A percentile compares a stretch with the other conserved stretches of the same genome.
These are phyloP conservation scores for Smittia aterrima DNA, from an alignment of 2,888 invertebrate genomes.

Conservation along the genomic window DNA sequence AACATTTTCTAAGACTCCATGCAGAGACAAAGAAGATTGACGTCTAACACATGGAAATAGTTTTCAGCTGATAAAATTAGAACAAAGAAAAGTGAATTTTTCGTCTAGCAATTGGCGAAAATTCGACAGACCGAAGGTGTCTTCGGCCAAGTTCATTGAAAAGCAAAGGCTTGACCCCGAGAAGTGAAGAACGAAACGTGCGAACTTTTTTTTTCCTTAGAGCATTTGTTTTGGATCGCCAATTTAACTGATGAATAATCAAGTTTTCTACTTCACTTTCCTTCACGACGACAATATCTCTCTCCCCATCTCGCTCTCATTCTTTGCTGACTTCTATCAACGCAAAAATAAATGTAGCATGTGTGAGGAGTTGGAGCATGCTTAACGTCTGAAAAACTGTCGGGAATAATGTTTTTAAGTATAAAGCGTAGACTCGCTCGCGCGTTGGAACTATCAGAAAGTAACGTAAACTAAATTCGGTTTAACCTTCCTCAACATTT, in stretches of 20 bases:
- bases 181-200: neutral
- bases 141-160: conserved; percentile 23
- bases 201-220: neutral
- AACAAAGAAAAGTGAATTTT: conserved; percentile 31
- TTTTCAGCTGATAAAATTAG: conserved; percentile 35
- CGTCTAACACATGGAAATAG: neutral
- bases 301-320: neutral
- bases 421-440: neutral
- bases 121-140: too few relatives aligned
- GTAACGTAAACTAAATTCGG: neutral
- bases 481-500: conserved; percentile 26
- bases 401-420: neutral
- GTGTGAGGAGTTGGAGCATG: too few relatives aligned
- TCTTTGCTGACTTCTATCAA: neutral
- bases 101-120: neutral
- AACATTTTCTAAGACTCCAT: neutral
- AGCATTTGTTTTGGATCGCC: neutral
- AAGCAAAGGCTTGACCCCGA: neutral
- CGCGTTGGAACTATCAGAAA: too few relatives aligned
- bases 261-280: neutral
- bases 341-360: too few relatives aligned
- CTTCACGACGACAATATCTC: too few relatives aligned
- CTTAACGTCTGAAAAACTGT: neutral
- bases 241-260: neutral
- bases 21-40: neutral